A percentile compares a stretch with the other conserved stretches of the same genome.
phyloP scores from a whole-genome alignment of 2,113 vertebrate species.

The Ameiurus melas region DNA sequence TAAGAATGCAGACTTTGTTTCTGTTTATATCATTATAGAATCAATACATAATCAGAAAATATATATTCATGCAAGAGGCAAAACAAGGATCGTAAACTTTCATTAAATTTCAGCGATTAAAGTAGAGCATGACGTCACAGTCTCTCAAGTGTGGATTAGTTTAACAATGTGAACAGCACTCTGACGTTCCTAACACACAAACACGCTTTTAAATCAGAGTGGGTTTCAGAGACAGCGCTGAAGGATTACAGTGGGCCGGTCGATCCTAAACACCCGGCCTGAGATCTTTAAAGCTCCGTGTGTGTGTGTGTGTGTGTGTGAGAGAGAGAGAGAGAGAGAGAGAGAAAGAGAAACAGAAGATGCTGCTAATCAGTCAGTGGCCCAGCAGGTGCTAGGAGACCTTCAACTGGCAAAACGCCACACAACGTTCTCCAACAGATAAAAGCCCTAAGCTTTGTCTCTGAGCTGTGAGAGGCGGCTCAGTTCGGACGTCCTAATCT shows the following conservation, averaged over 20 bases:
- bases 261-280: slow-evolving; percentile 35
- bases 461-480: slow-evolving; percentile 27
- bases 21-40: not conserved
- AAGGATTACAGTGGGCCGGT: slow-evolving; percentile 42
- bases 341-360: slow-evolving; percentile 3
- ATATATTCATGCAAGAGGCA: not conserved
- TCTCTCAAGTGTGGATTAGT: not conserved
- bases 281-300: slow-evolving; percentile 20
- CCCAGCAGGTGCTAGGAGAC: slow-evolving; percentile 44
- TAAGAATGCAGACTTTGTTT: not conserved
- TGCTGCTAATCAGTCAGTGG: slow-evolving; percentile 38
- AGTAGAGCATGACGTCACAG: not conserved
- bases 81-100: not conserved
- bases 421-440: slow-evolving; percentile 21
- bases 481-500: slow-evolving; percentile 18
- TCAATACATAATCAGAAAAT: not conserved
- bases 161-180: not conserved
- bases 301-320: not conserved
- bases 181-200: not conserved
- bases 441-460: slow-evolving; percentile 35
- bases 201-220: not conserved
- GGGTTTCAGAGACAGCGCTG: slow-evolving; percentile 20
- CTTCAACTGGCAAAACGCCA: slow-evolving; percentile 27
- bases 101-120: too few species aligned
- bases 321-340: not conserved